A percentile compares a stretch with the other conserved stretches of the same genome.
Conservation (phyloP, 2,888 invertebrate genomes). For the Morpho deidamia region DNA sequence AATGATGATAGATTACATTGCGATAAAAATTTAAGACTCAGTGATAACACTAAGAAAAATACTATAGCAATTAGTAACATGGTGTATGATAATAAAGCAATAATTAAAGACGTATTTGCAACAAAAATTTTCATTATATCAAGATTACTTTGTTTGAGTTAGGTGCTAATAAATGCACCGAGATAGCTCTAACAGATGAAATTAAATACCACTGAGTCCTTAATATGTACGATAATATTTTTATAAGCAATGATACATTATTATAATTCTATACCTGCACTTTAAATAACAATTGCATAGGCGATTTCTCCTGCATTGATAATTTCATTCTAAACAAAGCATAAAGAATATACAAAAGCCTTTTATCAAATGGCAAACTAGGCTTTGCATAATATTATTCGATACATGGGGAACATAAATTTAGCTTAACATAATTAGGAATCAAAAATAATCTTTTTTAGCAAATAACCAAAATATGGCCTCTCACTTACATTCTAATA, state of each 20-base stretch:
- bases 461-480: slow-evolving; percentile 48
- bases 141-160: no score
- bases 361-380: background rate
- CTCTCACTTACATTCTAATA: slow-evolving; percentile 49
- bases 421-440: slow-evolving; percentile 4
- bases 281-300: background rate
- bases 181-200: no score
- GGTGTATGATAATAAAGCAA: no score
- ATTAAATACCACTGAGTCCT: background rate
- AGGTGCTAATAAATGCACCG: no score
- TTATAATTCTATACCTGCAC: slow-evolving; percentile 14
- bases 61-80: no score
- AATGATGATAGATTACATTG: slow-evolving; percentile 35
- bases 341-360: background rate
- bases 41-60: no score
- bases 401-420: slow-evolving; percentile 1
- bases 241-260: slow-evolving; percentile 35
- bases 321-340: background rate
- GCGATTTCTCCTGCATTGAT: background rate
- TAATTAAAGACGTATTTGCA: no score
- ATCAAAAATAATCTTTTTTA: slow-evolving; percentile 33
- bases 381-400: background rate
- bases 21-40: slow-evolving; percentile 5
- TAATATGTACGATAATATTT: slow-evolving; percentile 32
- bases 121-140: no score